A percentile compares a stretch with the other conserved stretches of the same genome.
Conservation (phyloP, 2,113 vertebrate genomes). For the Poicephalus gulielmi region DNA sequence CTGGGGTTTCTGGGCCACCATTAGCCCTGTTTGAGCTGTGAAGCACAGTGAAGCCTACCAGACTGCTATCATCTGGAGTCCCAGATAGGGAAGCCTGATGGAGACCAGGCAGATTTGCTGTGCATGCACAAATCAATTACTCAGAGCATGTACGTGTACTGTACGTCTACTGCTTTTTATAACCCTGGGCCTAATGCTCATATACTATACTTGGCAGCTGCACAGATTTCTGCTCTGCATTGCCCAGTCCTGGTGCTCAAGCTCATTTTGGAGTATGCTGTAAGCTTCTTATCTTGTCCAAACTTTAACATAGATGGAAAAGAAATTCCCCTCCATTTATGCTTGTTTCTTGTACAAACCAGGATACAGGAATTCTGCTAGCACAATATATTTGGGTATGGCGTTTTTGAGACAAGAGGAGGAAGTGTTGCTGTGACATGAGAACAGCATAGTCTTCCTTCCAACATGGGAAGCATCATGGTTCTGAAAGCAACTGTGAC, state of each 20-base stretch:
- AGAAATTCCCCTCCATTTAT: neutral
- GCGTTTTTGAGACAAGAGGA: neutral
- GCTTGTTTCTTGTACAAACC: neutral
- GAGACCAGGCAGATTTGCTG: neutral
- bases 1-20: neutral
- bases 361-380: neutral
- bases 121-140: neutral
- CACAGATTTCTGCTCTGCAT: neutral
- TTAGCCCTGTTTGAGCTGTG: neutral
- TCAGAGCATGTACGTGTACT: neutral
- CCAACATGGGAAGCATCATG: neutral
- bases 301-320: neutral
- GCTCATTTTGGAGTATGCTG: neutral
- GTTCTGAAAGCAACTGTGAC: neutral
- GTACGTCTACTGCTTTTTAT: neutral
- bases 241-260: neutral
- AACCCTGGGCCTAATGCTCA: neutral
- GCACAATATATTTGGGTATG: neutral
- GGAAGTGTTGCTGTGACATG: neutral
- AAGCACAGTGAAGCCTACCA: neutral
- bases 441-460: neutral
- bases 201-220: neutral
- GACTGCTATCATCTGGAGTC: neutral
- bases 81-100: neutral
- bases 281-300: neutral